These are phyloP conservation scores for Chaenogobius annularis DNA, from an alignment of 2,113 vertebrate genomes.

Conservation along the genomic window DNA sequence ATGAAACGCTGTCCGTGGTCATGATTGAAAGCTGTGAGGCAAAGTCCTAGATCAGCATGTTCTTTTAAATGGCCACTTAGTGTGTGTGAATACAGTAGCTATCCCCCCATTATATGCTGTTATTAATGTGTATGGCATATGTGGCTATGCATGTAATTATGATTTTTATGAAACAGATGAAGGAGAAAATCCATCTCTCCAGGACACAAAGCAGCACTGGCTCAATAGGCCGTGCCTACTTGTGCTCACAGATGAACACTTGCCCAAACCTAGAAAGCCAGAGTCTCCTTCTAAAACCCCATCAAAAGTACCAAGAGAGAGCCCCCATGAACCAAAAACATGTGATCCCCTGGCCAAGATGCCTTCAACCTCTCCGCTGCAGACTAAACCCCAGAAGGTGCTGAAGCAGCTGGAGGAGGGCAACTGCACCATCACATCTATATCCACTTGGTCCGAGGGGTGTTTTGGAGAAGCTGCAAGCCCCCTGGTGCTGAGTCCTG, in stretches of 20 bases:
- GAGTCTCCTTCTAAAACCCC: constrained; percentile 67
- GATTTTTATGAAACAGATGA: constrained; percentile 83
- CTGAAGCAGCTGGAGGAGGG: constrained; percentile 78
- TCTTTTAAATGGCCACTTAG: constrained; percentile 37
- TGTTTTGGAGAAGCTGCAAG: constrained; percentile 71
- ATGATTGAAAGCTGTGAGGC: constrained; percentile 31
- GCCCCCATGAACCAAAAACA: constrained; percentile 46
- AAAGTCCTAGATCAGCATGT: constrained; percentile 17
- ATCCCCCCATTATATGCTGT: constrained; percentile 11
- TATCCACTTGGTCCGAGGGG: constrained; percentile 72
- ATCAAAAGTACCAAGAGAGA: constrained; percentile 47
- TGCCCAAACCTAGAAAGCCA: constrained; percentile 50
- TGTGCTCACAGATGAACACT: constrained; percentile 65
- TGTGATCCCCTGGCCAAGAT: constrained; percentile 54
- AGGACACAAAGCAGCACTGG: constrained; percentile 79
- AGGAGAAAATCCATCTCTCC: constrained; percentile 82
- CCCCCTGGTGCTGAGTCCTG: constrained; percentile 66
- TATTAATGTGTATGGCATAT: constrained; percentile 7
- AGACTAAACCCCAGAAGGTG: constrained; percentile 34
- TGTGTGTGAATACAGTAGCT: constrained; percentile 24
- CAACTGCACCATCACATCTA: constrained; percentile 74
- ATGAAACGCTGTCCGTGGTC: constrained; percentile 14
- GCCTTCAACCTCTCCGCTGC: constrained; percentile 59
- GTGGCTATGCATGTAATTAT: constrained; percentile 16
- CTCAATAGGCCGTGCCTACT: constrained; percentile 68